These are phyloP conservation scores for Rhaphigaster nebulosa DNA, from an alignment of 2,888 invertebrate species.

Conservation along the genomic window DNA sequence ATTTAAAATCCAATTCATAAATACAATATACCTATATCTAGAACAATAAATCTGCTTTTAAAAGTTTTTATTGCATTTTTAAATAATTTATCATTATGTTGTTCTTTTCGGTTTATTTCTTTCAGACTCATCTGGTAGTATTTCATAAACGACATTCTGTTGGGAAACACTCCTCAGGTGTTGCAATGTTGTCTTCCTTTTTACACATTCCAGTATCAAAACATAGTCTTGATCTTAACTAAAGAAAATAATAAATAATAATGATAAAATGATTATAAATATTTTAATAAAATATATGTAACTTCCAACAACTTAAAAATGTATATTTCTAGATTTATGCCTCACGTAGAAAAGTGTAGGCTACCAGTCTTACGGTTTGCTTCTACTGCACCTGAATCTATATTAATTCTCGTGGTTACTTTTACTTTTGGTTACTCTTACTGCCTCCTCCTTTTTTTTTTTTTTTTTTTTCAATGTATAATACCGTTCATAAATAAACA, in stretches of 20 bases:
- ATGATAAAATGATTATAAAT: neutral
- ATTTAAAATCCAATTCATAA: neutral
- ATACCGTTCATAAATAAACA: neutral
- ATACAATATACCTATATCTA: neutral
- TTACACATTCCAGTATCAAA: neutral
- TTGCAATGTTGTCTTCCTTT: neutral
- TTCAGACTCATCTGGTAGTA: neutral
- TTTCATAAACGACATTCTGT: constrained; percentile 9
- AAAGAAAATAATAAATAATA: neutral
- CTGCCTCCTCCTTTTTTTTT: too few relatives aligned
- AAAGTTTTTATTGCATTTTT: neutral
- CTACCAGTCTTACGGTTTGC: neutral
- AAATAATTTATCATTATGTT: neutral
- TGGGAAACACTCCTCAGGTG: neutral
- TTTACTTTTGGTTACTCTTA: too few relatives aligned
- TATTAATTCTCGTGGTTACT: too few relatives aligned
- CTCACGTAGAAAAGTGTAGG: neutral
- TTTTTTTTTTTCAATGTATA: neutral
- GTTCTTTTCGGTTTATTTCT: neutral
- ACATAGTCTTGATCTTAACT: neutral
- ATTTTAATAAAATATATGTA: neutral
- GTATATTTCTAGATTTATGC: neutral
- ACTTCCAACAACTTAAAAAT: neutral
- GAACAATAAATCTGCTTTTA: too few relatives aligned
- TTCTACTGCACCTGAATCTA: too few relatives aligned